These are phyloP conservation scores for Phenacoccus solenopsis DNA, from an alignment of 1,140 invertebrate species.

Conservation along the genomic window DNA sequence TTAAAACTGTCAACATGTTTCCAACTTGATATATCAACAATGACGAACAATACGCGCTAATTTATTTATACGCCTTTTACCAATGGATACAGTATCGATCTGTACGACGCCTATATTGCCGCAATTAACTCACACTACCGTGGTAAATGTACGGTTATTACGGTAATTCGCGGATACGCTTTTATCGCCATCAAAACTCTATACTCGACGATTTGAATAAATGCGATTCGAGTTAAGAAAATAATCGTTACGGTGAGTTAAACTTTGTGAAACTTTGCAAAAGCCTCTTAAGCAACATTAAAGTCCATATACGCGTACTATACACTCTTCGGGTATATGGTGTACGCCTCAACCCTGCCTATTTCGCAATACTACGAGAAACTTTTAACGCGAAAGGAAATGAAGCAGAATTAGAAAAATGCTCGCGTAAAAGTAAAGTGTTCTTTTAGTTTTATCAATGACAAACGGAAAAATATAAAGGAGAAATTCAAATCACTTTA, in stretches of 20 bases:
- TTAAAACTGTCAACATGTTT: conserved; percentile 18
- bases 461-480: neutral
- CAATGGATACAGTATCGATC: neutral
- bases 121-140: no score
- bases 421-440: neutral
- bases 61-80: conserved; percentile 17
- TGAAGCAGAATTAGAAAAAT: neutral
- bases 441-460: neutral
- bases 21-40: conserved; percentile 16
- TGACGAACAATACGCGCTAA: conserved; percentile 4
- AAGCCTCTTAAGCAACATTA: neutral
- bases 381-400: neutral
- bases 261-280: neutral
- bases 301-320: neutral
- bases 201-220: no score
- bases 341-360: neutral
- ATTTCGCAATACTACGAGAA: neutral
- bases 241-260: neutral
- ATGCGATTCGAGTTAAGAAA: no score
- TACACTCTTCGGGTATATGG: no score
- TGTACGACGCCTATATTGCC: no score
- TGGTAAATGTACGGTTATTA: no score
- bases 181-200: no score
- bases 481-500: no score
- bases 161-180: no score